Base-by-base conservation (phyloP, 2,888 invertebrate genomes). In the Megamerina dolium region DNA sequence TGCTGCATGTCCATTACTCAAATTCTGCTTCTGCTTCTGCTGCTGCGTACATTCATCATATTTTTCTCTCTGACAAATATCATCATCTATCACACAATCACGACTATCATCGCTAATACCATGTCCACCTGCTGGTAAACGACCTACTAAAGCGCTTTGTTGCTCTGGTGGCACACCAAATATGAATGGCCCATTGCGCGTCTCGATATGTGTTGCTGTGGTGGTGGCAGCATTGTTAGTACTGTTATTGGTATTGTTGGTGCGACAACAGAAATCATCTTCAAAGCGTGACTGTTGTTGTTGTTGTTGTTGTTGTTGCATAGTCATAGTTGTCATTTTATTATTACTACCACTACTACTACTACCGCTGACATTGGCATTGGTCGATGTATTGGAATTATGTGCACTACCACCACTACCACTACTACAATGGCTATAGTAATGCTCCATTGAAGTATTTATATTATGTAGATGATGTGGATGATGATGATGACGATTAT, bases 151-250 rank as follows among this genome's bases (percentile, higher is more conserved):
- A 26, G 43, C 48, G 2, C 43, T 40, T 42, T 55, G 53, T 48
- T 63, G 56, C 45, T 63, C 61, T 27, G 58, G 63, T 62, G 79
- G 77, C 46, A 79, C 73, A 51, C 79, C 79, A 62, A 80, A 80
- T 56, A 80, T 79, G 66, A 79, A 80, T 56, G 79, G 79, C 26
- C 79, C 79, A 59, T 55, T 31, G 19, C n/a, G 38, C 32, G 10
- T 39, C 23, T 5, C 41, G 27, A 9, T 35, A 29, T 26, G 45
- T 31, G 42, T 35, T 23, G 44, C 23, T 34, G 43, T n/a, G 10
- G n/a, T 14, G 30, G 34, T 9, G 30, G 17, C 16, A 5, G 30
- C 30, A 6, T 23, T 20, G 5, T 37, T 14, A 6, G n/a, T 43
- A 12, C 32, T 14, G 10, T 4, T 16, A 26, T 44, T 8, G 13